Conservation (phyloP, 2,113 vertebrate species). For the Cranoglanis bouderius region DNA sequence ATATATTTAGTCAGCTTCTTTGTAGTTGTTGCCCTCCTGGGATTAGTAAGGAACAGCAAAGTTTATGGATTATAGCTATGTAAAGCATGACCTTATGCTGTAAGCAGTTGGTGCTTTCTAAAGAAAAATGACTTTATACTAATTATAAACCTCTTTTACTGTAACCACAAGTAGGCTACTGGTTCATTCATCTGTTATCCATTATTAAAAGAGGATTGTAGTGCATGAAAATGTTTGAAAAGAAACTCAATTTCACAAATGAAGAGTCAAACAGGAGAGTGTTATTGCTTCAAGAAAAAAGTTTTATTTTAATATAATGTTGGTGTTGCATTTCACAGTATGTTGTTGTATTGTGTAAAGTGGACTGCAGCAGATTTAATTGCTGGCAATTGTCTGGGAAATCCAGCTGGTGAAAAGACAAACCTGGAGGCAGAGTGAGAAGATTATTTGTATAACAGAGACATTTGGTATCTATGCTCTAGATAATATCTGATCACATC, state of each 20-base stretch:
- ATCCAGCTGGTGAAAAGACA: conserved; percentile 69
- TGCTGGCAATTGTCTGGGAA: conserved; percentile 60
- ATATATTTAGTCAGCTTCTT: too few relatives aligned
- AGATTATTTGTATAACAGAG: not conserved
- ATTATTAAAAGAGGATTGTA: not conserved
- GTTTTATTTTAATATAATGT: not conserved
- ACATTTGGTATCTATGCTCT: too few relatives aligned
- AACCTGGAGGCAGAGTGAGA: conserved; percentile 53
- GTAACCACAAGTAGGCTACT: not conserved
- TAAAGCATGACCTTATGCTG: not conserved
- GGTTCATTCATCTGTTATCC: not conserved
- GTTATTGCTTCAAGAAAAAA: not conserved
- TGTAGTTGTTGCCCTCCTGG: not conserved
- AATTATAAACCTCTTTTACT: not conserved
- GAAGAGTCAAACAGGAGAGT: not conserved
- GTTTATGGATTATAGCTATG: not conserved
- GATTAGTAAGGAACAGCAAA: not conserved
- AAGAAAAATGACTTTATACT: not conserved
- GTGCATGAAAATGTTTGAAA: not conserved
- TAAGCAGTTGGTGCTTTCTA: not conserved
- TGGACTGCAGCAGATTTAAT: conserved; percentile 55
- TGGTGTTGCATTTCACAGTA: not conserved
- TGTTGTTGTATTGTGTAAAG: not conserved
- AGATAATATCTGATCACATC: not conserved
- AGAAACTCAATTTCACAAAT: not conserved